Base-by-base conservation (phyloP, 1,140 invertebrate genomes). In the Magallana angulata region DNA sequence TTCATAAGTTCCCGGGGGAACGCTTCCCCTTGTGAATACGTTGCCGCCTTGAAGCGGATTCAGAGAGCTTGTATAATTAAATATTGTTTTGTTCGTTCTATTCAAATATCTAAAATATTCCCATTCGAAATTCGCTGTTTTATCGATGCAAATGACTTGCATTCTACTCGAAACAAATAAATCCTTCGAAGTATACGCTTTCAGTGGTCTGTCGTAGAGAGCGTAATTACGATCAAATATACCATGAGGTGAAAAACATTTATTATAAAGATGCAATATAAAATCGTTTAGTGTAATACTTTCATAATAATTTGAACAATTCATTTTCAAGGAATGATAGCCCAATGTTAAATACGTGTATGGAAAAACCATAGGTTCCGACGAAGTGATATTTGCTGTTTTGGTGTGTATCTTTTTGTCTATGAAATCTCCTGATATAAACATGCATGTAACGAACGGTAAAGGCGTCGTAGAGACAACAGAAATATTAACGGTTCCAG, bases 181-280 rank as follows among this genome's bases (percentile, higher is more conserved):
- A 57, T 87, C 82, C 48, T 60, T 85, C 4, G 88, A 87, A 0
- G 88, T 89, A 12, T 81, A 89, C 14, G 83, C 85, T 85, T 60
- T 89, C 88, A 89, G 87, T n/a, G 88, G 85, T 5, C 12, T 87
- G 16, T 71, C 48, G 8, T 64, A 76, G 11, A 36, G 36, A 57
- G 85, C 82, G 64, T 89, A 89, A 7, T 87, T 68, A 14, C 85
- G 24, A 60, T 87, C 86, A 83, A 89, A 89, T 9, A 89, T 89
- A 2, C 88, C 88, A 56, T 87, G 59, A 57, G 58, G 30, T 1
- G 82, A 82, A 82, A 87, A 89, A 60, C 88, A 89, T n/a, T 57
- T 36, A 57, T 89, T 89, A 56, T 76, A 62, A 4, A 85, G 68
- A n/a, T 57, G 12, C 18, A 89, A 36, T 9, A 30, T 62, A 3